Evolutionary conservation across 1,140 invertebrate species (phyloP).

Genomic region (Philotrypesis tridentata): DNA sequence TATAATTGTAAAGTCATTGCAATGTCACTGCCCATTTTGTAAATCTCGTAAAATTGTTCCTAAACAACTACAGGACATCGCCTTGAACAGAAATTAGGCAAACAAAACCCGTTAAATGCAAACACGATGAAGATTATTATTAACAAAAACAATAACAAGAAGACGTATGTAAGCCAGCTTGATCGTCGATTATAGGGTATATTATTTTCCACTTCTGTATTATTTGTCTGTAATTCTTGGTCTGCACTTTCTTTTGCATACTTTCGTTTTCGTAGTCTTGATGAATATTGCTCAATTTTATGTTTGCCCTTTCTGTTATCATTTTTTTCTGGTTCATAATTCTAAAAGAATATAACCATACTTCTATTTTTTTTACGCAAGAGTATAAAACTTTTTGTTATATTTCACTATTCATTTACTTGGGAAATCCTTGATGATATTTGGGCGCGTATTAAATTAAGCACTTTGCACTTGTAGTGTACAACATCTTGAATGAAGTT

Average conservation of each 20-base stretch:
- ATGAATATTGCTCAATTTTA: too few relatives aligned
- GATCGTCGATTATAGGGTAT: too few relatives aligned
- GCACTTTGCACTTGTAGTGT: constrained; percentile 62
- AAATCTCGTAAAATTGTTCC: too few relatives aligned
- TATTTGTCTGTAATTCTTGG: too few relatives aligned
- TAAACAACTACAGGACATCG: not conserved
- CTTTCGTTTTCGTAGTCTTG: too few relatives aligned
- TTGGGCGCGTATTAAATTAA: constrained; percentile 59
- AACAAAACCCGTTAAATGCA: not conserved
- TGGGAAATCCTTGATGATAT: constrained; percentile 54
- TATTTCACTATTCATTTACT: constrained; percentile 48
- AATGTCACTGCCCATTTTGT: too few relatives aligned
- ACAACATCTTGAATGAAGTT: constrained; percentile 56
- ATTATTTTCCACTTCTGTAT: too few relatives aligned
- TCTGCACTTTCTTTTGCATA: too few relatives aligned
- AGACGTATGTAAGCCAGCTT: too few relatives aligned
- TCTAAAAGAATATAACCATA: not conserved
- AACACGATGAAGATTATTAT: not conserved
- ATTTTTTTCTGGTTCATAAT: not conserved
- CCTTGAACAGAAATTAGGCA: not conserved
- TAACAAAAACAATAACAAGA: not conserved
- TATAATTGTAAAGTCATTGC: too few relatives aligned
- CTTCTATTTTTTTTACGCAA: too few relatives aligned
- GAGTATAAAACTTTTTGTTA: not conserved
- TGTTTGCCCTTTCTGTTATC: too few relatives aligned